Conservation (phyloP, 2,797 vertebrate genomes). For the Trachurus trachurus region DNA sequence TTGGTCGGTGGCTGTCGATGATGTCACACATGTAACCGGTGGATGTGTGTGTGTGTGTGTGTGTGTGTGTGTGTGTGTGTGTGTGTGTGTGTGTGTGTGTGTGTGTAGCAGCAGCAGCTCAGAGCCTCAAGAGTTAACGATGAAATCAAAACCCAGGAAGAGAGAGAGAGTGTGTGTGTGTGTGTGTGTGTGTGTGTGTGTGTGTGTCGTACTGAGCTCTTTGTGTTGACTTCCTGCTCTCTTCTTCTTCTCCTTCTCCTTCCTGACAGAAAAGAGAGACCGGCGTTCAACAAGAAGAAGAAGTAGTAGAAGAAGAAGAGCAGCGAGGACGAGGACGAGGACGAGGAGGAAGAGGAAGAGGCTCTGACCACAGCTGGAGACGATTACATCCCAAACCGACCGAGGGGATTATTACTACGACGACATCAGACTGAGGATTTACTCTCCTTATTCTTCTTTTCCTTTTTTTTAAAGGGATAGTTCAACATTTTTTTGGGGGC, state of each 20-base stretch:
- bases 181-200: constrained; percentile 68
- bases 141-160: constrained; percentile 63
- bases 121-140: constrained; percentile 70
- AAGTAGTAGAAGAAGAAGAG: constrained; percentile 7
- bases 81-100: neutral
- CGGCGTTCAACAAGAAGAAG: constrained; percentile 43
- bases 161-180: constrained; percentile 58
- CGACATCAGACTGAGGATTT: constrained; percentile 9
- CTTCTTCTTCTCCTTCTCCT: constrained; percentile 57
- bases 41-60: neutral
- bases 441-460: neutral
- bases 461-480: neutral
- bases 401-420: constrained; percentile 23
- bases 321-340: constrained; percentile 32
- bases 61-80: too few species aligned
- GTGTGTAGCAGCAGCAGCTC: neutral
- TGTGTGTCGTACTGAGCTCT: constrained; percentile 80
- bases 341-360: constrained; percentile 15
- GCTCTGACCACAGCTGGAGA: constrained; percentile 43
- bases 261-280: constrained; percentile 74
- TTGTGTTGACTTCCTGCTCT: constrained; percentile 86
- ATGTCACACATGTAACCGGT: constrained; percentile 47
- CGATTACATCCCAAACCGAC: constrained; percentile 1
- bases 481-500: too few species aligned
- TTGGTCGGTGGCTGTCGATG: constrained; percentile 45